These are phyloP conservation scores for Labia minor DNA, from an alignment of 2,888 invertebrate genomes.

Conservation along the genomic window DNA sequence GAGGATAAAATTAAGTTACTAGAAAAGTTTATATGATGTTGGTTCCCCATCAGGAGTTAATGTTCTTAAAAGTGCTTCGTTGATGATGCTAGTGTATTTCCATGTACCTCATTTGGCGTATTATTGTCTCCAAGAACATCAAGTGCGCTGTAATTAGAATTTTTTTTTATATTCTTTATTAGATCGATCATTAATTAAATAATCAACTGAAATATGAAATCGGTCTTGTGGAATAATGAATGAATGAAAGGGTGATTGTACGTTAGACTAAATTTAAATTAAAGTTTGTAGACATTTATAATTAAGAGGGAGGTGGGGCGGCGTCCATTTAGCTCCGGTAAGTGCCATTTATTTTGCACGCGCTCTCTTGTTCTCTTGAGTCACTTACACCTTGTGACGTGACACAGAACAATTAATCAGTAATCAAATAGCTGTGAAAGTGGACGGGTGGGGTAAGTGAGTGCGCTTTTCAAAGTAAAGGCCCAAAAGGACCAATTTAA, in stretches of 20 bases:
- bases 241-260: background rate
- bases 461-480: conserved; percentile 13
- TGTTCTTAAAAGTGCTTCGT: background rate
- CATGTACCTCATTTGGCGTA: background rate
- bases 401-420: conserved; percentile 4
- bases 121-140: background rate
- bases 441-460: background rate
- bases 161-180: no score
- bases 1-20: background rate
- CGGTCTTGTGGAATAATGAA: no score
- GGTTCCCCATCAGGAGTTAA: conserved; percentile 7
- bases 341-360: conserved; percentile 13
- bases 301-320: background rate
- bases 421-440: conserved; percentile 13
- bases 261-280: background rate
- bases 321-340: background rate
- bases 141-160: no score
- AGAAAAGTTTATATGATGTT: conserved; percentile 1
- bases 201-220: no score
- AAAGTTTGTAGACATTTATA: conserved; percentile 8
- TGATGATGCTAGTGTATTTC: background rate
- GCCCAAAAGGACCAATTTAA: background rate
- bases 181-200: no score
- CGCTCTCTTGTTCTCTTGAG: background rate
- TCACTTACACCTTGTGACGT: conserved; percentile 13